These are phyloP conservation scores for Petromus typicus DNA, from an alignment of 2,113 vertebrate genomes.

Conservation along the genomic window DNA sequence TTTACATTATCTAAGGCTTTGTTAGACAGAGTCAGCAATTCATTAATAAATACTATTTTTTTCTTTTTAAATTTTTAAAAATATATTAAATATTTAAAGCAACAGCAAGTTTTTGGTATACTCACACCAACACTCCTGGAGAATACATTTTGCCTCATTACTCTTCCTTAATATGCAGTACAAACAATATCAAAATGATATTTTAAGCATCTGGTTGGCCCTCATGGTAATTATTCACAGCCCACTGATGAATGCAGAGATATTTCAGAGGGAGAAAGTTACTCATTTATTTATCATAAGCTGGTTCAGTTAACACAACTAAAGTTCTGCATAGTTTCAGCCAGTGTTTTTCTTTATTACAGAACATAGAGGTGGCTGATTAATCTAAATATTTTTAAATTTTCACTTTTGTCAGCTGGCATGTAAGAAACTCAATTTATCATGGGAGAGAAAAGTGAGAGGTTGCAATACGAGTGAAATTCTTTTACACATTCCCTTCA, in stretches of 20 bases:
- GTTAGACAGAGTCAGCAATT: constrained; percentile 35
- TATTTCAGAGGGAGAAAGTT: constrained; percentile 53
- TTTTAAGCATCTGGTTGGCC: constrained; percentile 19
- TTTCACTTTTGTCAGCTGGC: constrained; percentile 3
- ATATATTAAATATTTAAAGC: too few species aligned
- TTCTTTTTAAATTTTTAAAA: too few species aligned
- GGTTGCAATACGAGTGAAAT: background rate
- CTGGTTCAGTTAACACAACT: constrained; percentile 14
- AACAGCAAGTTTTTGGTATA: too few species aligned
- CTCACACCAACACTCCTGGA: too few species aligned
- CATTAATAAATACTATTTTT: constrained; percentile 54
- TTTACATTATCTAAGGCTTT: constrained; percentile 49
- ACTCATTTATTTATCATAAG: background rate
- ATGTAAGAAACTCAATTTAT: background rate
- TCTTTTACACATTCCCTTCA: background rate
- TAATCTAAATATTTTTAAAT: background rate
- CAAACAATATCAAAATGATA: background rate
- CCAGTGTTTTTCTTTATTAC: constrained; percentile 33
- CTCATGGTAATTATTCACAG: constrained; percentile 33
- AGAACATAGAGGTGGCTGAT: constrained; percentile 9
- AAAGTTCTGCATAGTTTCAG: constrained; percentile 32
- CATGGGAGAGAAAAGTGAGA: accelerated
- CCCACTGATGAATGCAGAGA: constrained; percentile 24
- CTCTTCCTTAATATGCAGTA: too few species aligned
- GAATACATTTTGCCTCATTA: too few species aligned